Evolutionary conservation across 2,797 vertebrate species (phyloP), one percentile per base, ranked within the genome.

Genomic region (Brotula barbata): DNA sequence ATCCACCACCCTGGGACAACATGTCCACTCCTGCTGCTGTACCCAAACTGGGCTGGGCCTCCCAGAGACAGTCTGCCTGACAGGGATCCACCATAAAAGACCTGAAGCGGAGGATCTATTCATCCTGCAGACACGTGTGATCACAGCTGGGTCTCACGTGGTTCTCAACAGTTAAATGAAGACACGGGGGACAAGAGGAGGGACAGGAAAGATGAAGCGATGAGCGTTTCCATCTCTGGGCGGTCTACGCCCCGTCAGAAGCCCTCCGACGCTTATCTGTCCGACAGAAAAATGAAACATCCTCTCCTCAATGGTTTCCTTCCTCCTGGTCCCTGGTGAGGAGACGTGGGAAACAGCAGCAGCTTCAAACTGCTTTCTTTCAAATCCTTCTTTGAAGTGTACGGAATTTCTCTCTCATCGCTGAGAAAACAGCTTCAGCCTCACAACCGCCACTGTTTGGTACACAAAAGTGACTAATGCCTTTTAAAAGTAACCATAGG

Each of bases 201-300:
- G 7, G 7, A 28, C 4, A 28, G 25, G 25, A 28, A 28, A 28
- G 7, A 28, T 28, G 25, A 28, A 3, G 7, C 7, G 25, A 28
- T 28, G 3, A 28, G 25, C 25, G n/a, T n/a, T n/a, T n/a, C n/a
- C n/a, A n/a, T n/a, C n/a, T n/a, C n/a, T n/a, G n/a, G n/a, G n/a
- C n/a, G n/a, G n/a, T n/a, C n/a, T n/a, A n/a, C n/a, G 41, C 37
- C 36, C 58, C 21, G 64, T 58, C 68, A 64, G 65, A 62, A 42
- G 63, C 17, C 72, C 14, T 58, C 77, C 3, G 89, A 91, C 89
- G 80, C 58, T 78, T 85, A 92, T 90, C 88, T 77, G 73, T 58
- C 58, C 46, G 3, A 41, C 73, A 67, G 45, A 65, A 54, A 55
- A 53, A 64, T 81, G 75, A 89, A 85, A 88, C 84, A 81, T 89